These are phyloP conservation scores for Typhlomys cinereus DNA, from an alignment of 2,113 vertebrate genomes.

Conservation along the genomic window DNA sequence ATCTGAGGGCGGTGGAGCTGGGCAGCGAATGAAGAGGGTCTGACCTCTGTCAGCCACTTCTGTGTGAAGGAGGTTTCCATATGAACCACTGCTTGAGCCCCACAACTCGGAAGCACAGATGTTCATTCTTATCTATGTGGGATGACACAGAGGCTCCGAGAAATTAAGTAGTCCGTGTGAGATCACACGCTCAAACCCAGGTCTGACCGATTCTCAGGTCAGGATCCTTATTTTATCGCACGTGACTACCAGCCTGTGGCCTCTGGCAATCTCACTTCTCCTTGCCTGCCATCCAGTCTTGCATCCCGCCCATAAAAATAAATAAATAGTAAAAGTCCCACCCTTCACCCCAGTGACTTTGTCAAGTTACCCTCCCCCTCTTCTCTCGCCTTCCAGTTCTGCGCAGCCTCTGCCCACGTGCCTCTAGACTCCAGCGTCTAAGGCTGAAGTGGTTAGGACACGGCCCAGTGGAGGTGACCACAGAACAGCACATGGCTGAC, in stretches of 20 bases:
- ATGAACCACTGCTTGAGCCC: neutral
- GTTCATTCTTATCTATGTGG: neutral
- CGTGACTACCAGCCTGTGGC: neutral
- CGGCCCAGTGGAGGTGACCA: neutral
- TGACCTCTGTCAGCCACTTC: neutral
- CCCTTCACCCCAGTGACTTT: neutral
- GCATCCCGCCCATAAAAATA: neutral
- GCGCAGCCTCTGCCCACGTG: neutral
- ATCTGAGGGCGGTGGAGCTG: neutral
- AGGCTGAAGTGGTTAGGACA: neutral
- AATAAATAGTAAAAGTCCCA: too few species aligned
- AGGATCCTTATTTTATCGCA: neutral
- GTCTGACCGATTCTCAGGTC: neutral
- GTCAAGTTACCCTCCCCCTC: neutral
- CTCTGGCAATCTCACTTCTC: neutral
- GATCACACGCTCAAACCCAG: neutral
- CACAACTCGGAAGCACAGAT: neutral
- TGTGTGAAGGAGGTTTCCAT: neutral
- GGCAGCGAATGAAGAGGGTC: neutral
- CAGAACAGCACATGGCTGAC: neutral
- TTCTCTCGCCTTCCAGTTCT: neutral
- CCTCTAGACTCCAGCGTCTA: neutral
- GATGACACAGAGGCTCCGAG: neutral
- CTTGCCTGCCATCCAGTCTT: neutral
- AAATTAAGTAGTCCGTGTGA: neutral